phyloP scores from a whole-genome alignment of 2,113 vertebrate species.

The Anas platyrhynchos region DNA sequence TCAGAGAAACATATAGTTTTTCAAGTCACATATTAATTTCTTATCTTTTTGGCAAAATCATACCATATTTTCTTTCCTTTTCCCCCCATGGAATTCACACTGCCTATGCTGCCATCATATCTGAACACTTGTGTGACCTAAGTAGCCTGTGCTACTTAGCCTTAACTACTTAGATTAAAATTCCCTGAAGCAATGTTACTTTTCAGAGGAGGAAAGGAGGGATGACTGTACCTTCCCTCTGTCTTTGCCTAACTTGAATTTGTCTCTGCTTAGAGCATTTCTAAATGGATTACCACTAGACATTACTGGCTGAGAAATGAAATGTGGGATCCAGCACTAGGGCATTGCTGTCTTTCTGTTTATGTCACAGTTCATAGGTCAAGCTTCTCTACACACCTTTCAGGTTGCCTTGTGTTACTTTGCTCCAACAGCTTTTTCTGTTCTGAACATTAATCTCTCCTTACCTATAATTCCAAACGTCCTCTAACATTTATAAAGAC shows the following conservation, averaged over 20 bases:
- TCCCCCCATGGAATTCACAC: neutral
- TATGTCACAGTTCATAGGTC: neutral
- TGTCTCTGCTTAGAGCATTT: neutral
- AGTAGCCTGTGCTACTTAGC: neutral
- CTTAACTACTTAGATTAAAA: neutral
- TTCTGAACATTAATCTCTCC: neutral
- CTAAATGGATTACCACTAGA: neutral
- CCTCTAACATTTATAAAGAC: slow-evolving; percentile 18
- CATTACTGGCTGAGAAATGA: neutral
- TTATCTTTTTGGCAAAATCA: neutral
- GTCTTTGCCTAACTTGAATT: neutral
- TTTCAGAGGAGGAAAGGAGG: neutral
- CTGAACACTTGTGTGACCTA: neutral
- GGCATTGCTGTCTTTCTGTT: neutral
- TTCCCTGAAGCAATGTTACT: neutral
- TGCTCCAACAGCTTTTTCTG: neutral
- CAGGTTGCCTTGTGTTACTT: neutral
- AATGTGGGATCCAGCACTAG: neutral
- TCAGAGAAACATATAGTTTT: neutral
- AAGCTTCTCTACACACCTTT: neutral
- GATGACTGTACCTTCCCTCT: neutral
- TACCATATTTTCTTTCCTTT: neutral
- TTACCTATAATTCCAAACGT: slow-evolving; percentile 10
- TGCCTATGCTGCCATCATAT: neutral
- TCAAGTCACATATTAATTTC: neutral